Evolutionary conservation across 2,797 vertebrate species (phyloP).

Genomic region (Megalops cyprinoides): DNA sequence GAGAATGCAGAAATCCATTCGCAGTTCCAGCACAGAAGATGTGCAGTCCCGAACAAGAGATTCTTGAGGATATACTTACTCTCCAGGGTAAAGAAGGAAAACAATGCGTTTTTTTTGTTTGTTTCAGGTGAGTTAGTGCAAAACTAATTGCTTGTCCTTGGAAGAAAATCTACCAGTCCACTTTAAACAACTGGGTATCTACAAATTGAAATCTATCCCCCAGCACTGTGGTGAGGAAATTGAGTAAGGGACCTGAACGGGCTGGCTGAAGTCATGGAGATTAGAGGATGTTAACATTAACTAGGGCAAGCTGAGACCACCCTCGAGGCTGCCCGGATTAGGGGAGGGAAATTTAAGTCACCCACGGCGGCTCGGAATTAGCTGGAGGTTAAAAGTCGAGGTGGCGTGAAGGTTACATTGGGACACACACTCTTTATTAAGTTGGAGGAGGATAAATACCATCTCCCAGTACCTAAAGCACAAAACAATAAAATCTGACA

Average conservation of each 20-base stretch:
- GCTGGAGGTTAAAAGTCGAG: conserved; percentile 45
- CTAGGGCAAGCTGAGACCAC: conserved; percentile 48
- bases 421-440: too few species aligned
- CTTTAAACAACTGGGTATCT: background rate
- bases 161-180: background rate
- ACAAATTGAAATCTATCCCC: background rate
- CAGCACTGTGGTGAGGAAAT: background rate
- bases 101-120: conserved; percentile 12
- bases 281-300: conserved; percentile 49
- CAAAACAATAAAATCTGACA: too few species aligned
- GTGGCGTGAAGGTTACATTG: conserved; percentile 39
- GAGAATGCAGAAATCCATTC: conserved; percentile 60
- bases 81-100: background rate
- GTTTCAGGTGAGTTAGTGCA: conserved; percentile 38
- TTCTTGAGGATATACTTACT: background rate
- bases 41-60: background rate
- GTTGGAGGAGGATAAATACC: background rate
- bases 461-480: too few species aligned
- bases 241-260: background rate
- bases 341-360: conserved; percentile 46
- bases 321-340: conserved; percentile 46
- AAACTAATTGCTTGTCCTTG: conserved; percentile 43
- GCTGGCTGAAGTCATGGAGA: background rate
- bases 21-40: conserved; percentile 58
- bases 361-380: conserved; percentile 48